Conservation (phyloP, 1,140 invertebrate genomes). For the Drosophila subpulchrella region DNA sequence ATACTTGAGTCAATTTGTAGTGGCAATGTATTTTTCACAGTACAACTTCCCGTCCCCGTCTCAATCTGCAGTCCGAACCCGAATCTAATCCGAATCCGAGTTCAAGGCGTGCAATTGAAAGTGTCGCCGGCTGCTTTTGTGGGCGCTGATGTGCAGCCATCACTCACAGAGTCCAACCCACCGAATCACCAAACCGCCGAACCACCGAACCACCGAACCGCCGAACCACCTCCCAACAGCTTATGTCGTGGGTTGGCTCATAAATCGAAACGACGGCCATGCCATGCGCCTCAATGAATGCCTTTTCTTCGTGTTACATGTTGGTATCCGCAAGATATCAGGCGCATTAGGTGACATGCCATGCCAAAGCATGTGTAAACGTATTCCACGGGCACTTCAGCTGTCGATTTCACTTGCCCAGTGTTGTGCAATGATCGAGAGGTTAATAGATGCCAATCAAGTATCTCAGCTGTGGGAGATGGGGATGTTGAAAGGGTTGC, state of each 20-base stretch:
- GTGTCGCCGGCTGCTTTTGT: slow-evolving; percentile 62
- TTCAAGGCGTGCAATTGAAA: slow-evolving; percentile 70
- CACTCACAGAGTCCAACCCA: slow-evolving; percentile 39
- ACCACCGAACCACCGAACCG: background rate
- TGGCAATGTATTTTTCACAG: background rate
- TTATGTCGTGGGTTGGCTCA: slow-evolving; percentile 33
- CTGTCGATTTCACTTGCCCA: slow-evolving; percentile 33
- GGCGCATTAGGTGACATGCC: slow-evolving; percentile 28
- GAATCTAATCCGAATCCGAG: slow-evolving; percentile 25
- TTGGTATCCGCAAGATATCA: slow-evolving; percentile 35
- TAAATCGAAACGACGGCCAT: slow-evolving; percentile 48
- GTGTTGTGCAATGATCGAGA: slow-evolving; percentile 22
- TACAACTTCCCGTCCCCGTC: slow-evolving; percentile 14
- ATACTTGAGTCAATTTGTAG: background rate
- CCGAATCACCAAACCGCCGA: background rate
- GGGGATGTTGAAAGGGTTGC: background rate
- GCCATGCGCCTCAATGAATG: slow-evolving; percentile 42
- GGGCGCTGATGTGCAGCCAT: slow-evolving; percentile 70
- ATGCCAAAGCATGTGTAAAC: slow-evolving; percentile 12
- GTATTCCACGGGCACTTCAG: slow-evolving; percentile 14
- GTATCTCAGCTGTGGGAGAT: background rate
- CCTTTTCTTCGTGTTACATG: slow-evolving; percentile 39
- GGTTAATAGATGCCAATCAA: background rate
- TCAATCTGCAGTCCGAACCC: slow-evolving; percentile 17
- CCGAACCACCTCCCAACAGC: slow-evolving; percentile 1